Percentiles rank a stretch among this genome's conserved stretches.
phyloP scores from a whole-genome alignment of 2,888 invertebrate species.

The Anoplius nigerrimus region DNA sequence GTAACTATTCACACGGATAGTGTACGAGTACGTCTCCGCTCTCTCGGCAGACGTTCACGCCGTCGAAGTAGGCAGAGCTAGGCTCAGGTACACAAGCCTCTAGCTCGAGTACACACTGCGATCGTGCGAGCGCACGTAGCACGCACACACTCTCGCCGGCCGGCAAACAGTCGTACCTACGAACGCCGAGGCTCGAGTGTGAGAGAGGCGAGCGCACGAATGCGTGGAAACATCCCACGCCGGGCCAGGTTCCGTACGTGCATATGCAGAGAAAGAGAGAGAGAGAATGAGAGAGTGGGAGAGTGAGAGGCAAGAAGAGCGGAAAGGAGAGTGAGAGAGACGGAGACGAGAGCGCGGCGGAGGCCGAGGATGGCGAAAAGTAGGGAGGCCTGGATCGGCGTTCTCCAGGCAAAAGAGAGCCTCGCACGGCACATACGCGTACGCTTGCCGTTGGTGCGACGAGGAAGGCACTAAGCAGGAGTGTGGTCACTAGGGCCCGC shows the following conservation, averaged over 20 bases:
- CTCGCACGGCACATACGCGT: slow-evolving; percentile 20
- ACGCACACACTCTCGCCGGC: slow-evolving; percentile 8
- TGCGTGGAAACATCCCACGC: slow-evolving; percentile 35
- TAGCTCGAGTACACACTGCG: too few relatives aligned
- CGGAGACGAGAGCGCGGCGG: slow-evolving; percentile 22
- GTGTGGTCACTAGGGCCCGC: slow-evolving; percentile 57
- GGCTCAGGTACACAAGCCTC: too few relatives aligned
- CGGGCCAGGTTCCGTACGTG: slow-evolving; percentile 11
- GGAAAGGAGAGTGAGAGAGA: too few relatives aligned
- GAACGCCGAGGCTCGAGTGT: neutral
- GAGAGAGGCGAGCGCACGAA: slow-evolving; percentile 12
- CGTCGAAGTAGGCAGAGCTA: too few relatives aligned
- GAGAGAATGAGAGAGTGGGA: too few relatives aligned
- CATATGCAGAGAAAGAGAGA: neutral
- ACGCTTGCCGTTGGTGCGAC: slow-evolving; percentile 30
- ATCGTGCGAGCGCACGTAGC: slow-evolving; percentile 4
- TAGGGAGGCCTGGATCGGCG: slow-evolving; percentile 46
- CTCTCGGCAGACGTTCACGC: too few relatives aligned
- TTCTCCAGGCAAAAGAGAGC: slow-evolving; percentile 55
- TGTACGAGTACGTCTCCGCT: too few relatives aligned
- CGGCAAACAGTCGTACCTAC: slow-evolving; percentile 17
- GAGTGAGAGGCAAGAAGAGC: too few relatives aligned
- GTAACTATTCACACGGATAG: too few relatives aligned
- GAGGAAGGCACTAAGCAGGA: slow-evolving; percentile 31
- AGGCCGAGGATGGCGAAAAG: slow-evolving; percentile 35